phyloP scores from a whole-genome alignment of 2,888 invertebrate genomes.

The Scaptomyza caliginosa region DNA sequence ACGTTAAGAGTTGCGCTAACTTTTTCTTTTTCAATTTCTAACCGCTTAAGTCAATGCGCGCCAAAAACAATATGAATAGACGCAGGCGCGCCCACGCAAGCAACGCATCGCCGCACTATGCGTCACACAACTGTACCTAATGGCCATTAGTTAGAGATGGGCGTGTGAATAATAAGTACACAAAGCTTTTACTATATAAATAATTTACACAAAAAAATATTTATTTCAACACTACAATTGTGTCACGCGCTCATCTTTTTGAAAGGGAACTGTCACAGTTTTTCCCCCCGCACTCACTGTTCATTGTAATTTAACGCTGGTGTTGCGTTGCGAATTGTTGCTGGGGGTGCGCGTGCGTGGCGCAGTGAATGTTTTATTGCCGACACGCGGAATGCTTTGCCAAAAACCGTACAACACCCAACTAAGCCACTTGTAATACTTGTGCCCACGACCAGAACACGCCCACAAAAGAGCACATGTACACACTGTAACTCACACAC shows the following conservation, averaged over 20 bases:
- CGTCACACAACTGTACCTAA: slow-evolving; percentile 58
- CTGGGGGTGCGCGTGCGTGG: slow-evolving; percentile 41
- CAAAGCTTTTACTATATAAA: too few species aligned
- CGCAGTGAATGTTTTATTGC: slow-evolving; percentile 57
- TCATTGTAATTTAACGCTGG: slow-evolving; percentile 1
- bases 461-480: slow-evolving; percentile 22
- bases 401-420: slow-evolving; percentile 77
- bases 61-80: slow-evolving; percentile 8
- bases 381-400: slow-evolving; percentile 72
- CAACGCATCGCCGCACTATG: slow-evolving; percentile 49
- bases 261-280: not conserved
- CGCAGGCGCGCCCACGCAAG: slow-evolving; percentile 50
- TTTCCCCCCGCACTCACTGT: slow-evolving; percentile 1
- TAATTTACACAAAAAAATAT: too few species aligned
- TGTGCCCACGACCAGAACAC: slow-evolving; percentile 15
- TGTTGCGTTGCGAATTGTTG: slow-evolving; percentile 53
- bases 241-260: slow-evolving; percentile 29
- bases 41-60: slow-evolving; percentile 72
- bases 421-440: slow-evolving; percentile 68
- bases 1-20: slow-evolving; percentile 21
- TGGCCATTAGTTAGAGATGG: slow-evolving; percentile 34
- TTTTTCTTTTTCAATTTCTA: slow-evolving; percentile 68
- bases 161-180: not conserved
- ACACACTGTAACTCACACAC: slow-evolving; percentile 8
- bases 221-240: too few species aligned